Percentiles rank a stretch among this genome's conserved stretches.
Evolutionary conservation across 92 coral and sea anemone species (phyloP).

Genomic region (Galaxea fascicularis): DNA sequence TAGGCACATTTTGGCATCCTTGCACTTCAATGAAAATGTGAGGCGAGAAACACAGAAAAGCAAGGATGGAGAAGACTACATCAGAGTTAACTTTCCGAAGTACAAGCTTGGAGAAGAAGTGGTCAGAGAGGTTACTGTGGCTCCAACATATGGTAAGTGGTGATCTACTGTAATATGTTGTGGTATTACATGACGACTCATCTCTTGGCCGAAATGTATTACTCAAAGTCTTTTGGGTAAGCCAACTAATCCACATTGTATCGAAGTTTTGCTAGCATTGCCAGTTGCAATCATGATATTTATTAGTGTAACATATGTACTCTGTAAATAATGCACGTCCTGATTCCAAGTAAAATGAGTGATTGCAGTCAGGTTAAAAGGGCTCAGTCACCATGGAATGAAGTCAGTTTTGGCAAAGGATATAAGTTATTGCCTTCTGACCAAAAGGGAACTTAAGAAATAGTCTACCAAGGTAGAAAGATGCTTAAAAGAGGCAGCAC

Average conservation of each 20-base stretch:
- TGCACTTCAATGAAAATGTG: constrained; percentile 12
- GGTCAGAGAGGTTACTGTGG: constrained; percentile 8
- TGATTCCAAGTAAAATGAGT: not conserved
- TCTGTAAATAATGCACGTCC: not conserved
- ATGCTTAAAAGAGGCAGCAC: not conserved
- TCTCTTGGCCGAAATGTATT: constrained; percentile 4
- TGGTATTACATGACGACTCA: constrained; percentile 1
- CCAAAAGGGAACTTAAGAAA: constrained; percentile 1
- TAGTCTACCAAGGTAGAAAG: not conserved
- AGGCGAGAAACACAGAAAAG: constrained; percentile 1
- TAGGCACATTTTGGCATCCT: constrained; percentile 17
- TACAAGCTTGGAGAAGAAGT: constrained; percentile 20
- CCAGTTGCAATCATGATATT: constrained; percentile 1
- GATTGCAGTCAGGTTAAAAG: too few relatives aligned
- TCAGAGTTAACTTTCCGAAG: constrained; percentile 3
- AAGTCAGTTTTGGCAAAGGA: not conserved
- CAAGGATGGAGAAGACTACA: constrained; percentile 3
- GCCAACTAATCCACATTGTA: constrained; percentile 4
- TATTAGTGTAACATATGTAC: not conserved
- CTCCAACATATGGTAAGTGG: constrained; percentile 14
- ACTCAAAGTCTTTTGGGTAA: not conserved
- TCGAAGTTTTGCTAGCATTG: not conserved
- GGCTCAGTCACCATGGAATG: too few relatives aligned
- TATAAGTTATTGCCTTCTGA: not conserved
- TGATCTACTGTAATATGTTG: not conserved